Evolutionary conservation across 2,888 invertebrate species (phyloP), one percentile per base, ranked within the genome.

Genomic region (Thymelicus lineola): DNA sequence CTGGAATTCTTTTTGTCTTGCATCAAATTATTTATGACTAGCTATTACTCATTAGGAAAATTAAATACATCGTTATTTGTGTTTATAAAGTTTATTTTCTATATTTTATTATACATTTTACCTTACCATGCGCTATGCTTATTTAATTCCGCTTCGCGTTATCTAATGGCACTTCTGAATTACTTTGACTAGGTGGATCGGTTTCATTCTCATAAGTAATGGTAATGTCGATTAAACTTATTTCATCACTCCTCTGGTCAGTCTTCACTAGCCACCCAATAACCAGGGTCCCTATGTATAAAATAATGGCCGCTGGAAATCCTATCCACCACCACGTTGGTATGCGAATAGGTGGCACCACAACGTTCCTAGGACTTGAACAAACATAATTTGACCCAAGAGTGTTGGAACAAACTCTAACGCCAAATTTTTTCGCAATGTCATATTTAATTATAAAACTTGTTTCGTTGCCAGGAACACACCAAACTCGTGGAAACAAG

Each of bases 401-500:
- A 12, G 85, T 82, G 15, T 80, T 78, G 0, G 82, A 76, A 68
- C 87, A 88, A 35, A 88, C 74, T 57, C 81, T 78, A 0, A 86
- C 75, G 3, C 76, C 66, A 75, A 86, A 86, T 71, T 77, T 83
- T 10, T 79, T 76, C 1, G 83, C 79, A 74, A 76, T 74, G 68
- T 84, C 78, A 70, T 83, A 75, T 60, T 74, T 75, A 1, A 81
- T 71, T 12, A 64, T 70, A 7, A 77, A 60, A 76, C 73, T 82
- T 73, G 64, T 77, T 48, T 75, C 71, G 48, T 76, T 79, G 7
- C 82, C 79, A 20, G 80, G 72, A 3, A 87, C 80, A 68, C 93
- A 93, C 84, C 85, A 86, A 7, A 79, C 72, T 74, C 86, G 84
- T 1, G 89, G 86, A 58, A 85, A 67, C 7, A 86, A 70, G 55